Evolutionary conservation across 2,797 vertebrate species (phyloP).

Genomic region (Pagetopsis macropterus): DNA sequence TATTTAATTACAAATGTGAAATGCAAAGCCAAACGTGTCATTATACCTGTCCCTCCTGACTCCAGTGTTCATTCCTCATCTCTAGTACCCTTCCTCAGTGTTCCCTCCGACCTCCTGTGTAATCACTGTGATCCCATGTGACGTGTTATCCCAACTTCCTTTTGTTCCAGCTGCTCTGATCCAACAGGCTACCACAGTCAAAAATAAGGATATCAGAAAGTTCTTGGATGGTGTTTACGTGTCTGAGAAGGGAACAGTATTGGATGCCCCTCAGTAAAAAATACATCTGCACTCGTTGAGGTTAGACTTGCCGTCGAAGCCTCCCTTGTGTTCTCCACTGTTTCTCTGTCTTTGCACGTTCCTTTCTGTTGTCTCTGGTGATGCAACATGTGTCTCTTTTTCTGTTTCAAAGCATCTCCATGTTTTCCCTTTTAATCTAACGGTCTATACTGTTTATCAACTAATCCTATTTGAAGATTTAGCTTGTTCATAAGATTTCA

Average conservation of each 20-base stretch:
- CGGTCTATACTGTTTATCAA: no score
- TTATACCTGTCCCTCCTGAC: background rate
- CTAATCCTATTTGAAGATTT: no score
- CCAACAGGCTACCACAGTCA: slow-evolving; percentile 98
- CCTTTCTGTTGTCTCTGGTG: background rate
- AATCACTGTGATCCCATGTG: slow-evolving; percentile 31
- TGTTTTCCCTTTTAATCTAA: background rate
- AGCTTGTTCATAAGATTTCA: no score
- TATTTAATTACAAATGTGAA: background rate
- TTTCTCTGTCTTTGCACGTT: slow-evolving; percentile 10
- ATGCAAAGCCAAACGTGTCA: background rate
- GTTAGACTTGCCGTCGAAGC: slow-evolving; percentile 70
- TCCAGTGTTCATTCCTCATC: background rate
- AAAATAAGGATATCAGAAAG: slow-evolving; percentile 99
- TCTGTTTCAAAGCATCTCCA: background rate
- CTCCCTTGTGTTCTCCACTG: background rate
- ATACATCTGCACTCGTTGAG: slow-evolving; percentile 63
- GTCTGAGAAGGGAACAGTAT: slow-evolving; percentile 97
- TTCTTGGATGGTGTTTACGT: slow-evolving; percentile 99
- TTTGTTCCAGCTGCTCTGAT: slow-evolving; percentile 94
- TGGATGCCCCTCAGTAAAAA: slow-evolving; percentile 86
- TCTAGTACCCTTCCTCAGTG: background rate
- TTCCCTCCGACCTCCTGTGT: background rate
- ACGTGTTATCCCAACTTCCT: slow-evolving; percentile 48
- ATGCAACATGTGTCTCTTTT: background rate